Percentiles rank a stretch among this genome's conserved stretches.
phyloP scores from a whole-genome alignment of 2,113 vertebrate species.

The Oncorhynchus nerka region DNA sequence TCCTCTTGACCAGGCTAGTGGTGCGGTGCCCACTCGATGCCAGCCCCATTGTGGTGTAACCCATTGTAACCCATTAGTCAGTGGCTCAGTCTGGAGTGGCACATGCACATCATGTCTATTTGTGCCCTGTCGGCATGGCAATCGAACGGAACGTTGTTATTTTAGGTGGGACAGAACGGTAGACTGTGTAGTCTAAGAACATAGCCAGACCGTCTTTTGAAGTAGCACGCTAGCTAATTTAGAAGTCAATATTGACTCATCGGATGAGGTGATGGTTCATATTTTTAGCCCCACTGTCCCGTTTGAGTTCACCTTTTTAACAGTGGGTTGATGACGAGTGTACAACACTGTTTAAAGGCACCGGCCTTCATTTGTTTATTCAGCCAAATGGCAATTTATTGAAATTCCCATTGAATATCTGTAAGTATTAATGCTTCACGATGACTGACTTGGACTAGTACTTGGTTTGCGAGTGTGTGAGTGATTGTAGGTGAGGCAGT shows the following conservation, averaged over 20 bases:
- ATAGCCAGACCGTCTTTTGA: conserved; percentile 29
- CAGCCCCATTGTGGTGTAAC: conserved; percentile 37
- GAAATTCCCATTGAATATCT: no score
- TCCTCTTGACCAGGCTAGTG: neutral
- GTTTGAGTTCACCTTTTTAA: conserved; percentile 23
- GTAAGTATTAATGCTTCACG: neutral
- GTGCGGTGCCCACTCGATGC: neutral
- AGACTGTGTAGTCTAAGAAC: conserved; percentile 55
- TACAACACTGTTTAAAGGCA: conserved; percentile 8
- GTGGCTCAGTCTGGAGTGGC: conserved; percentile 31
- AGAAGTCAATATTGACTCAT: conserved; percentile 36
- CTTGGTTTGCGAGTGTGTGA: neutral
- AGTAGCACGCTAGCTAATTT: conserved; percentile 8
- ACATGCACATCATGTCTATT: conserved; percentile 33
- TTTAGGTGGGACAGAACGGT: conserved; percentile 41
- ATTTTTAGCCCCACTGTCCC: conserved; percentile 6
- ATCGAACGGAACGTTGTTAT: conserved; percentile 37
- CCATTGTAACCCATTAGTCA: conserved; percentile 53
- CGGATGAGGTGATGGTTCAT: conserved; percentile 21
- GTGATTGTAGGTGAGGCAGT: neutral
- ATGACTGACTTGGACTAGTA: neutral
- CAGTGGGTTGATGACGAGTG: conserved; percentile 16
- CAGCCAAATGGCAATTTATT: no score
- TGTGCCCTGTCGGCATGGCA: conserved; percentile 47
- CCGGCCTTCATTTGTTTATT: conserved; percentile 3